Evolutionary conservation across 2,888 invertebrate genomes (phyloP).

Genomic region (Monopis laevigella): DNA sequence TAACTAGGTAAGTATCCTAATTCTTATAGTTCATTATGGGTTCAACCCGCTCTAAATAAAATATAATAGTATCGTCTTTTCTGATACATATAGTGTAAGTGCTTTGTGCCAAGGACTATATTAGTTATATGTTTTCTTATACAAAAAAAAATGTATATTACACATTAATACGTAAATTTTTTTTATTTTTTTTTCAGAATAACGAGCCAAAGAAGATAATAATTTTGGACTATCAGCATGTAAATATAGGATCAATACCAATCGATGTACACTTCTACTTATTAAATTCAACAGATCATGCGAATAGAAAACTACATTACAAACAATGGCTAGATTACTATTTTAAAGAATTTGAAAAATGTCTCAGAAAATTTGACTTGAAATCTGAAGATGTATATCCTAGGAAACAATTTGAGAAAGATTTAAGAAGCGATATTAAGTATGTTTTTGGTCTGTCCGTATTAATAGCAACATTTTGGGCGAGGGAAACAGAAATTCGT

Average conservation of each 20-base stretch:
- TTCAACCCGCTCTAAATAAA: no score
- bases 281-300: not conserved
- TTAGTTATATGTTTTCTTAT: no score
- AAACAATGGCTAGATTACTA: constrained; percentile 11
- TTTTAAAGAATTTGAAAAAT: not conserved
- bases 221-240: not conserved
- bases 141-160: no score
- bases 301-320: not conserved
- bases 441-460: constrained; percentile 2
- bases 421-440: constrained; percentile 2
- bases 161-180: no score
- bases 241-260: not conserved
- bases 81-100: no score
- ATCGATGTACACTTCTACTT: not conserved
- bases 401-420: constrained; percentile 2
- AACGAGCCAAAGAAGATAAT: not conserved
- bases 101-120: no score
- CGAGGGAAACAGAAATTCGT: not conserved
- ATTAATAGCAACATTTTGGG: not conserved
- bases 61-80: no score
- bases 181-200: constrained; percentile 3
- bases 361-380: constrained; percentile 3
- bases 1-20: no score
- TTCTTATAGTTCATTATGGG: no score
- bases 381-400: constrained; percentile 3